Percentiles rank a stretch among this genome's conserved stretches.
These are phyloP conservation scores for Timandra comae DNA, from an alignment of 2,888 invertebrate genomes.

Conservation along the genomic window DNA sequence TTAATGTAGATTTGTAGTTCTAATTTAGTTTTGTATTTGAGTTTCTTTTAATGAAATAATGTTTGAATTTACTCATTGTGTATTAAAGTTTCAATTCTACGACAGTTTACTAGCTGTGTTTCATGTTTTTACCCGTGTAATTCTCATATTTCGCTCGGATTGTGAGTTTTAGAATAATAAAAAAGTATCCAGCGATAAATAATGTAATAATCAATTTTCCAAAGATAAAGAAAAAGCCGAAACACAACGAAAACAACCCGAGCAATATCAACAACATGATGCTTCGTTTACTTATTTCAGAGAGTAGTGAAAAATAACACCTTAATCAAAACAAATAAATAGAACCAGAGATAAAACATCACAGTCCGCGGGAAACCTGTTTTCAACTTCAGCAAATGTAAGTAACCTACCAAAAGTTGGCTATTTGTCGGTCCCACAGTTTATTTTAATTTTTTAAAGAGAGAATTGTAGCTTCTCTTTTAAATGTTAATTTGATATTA, in stretches of 20 bases:
- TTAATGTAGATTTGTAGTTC: background rate
- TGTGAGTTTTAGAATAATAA: too few relatives aligned
- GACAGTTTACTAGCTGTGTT: too few relatives aligned
- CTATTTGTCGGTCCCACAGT: slow-evolving; percentile 20
- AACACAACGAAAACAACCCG: slow-evolving; percentile 20
- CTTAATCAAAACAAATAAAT: slow-evolving; percentile 30
- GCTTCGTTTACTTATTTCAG: slow-evolving; percentile 24
- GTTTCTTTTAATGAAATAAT: too few relatives aligned
- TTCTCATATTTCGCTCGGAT: too few relatives aligned
- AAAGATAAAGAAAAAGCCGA: slow-evolving; percentile 8
- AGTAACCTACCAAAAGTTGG: slow-evolving; percentile 7
- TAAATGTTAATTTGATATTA: slow-evolving; percentile 1
- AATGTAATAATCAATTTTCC: too few relatives aligned
- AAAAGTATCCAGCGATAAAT: too few relatives aligned
- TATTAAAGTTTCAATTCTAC: too few relatives aligned
- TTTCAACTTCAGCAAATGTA: slow-evolving; percentile 20
- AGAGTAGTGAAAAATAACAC: slow-evolving; percentile 33
- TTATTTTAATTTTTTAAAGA: slow-evolving; percentile 10
- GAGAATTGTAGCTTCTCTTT: background rate
- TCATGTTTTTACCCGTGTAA: too few relatives aligned
- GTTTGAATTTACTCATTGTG: too few relatives aligned
- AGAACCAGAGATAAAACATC: slow-evolving; percentile 22
- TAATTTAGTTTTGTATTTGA: too few relatives aligned
- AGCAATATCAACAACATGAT: slow-evolving; percentile 18
- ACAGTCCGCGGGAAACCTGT: slow-evolving; percentile 16